phyloP scores from a whole-genome alignment of 2,888 invertebrate genomes.

The Rotaria macrura region DNA sequence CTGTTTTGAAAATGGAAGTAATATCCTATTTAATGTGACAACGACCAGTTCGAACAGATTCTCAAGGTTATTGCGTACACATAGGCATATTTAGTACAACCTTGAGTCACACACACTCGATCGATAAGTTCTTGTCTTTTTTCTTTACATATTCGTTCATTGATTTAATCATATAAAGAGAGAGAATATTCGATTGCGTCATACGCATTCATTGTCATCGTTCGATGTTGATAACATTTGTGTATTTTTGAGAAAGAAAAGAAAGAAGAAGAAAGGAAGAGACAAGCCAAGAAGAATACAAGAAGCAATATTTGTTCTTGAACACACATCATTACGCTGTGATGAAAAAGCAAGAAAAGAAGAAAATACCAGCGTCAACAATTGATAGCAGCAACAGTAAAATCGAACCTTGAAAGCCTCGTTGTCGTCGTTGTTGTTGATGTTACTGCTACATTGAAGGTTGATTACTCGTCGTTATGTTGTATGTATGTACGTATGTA shows the following conservation, averaged over 20 bases:
- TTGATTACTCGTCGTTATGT: not conserved
- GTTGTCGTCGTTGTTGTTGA: not conserved
- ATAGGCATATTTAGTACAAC: not conserved
- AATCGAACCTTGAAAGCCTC: constrained; percentile 5
- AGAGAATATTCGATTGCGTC: constrained; percentile 3
- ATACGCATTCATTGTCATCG: not conserved
- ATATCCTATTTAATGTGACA: not conserved
- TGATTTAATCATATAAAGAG: not conserved
- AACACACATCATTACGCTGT: constrained; percentile 8
- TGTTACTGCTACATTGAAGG: constrained; percentile 6
- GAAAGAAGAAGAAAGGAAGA: not conserved
- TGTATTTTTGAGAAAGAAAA: constrained; percentile 3
- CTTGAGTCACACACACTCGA: not conserved
- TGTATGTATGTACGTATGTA: not conserved
- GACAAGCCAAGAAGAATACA: not conserved
- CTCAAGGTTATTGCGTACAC: not conserved
- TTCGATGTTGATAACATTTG: not conserved
- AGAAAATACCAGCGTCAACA: not conserved
- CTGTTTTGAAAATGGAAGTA: not conserved
- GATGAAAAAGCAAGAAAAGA: constrained; percentile 7
- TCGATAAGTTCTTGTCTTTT: constrained; percentile 3
- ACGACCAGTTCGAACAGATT: not conserved
- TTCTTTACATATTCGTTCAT: not conserved
- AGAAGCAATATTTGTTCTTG: not conserved
- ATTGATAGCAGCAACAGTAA: not conserved